phyloP scores from a whole-genome alignment of 1,140 invertebrate species.

The Holotrichia oblita region DNA sequence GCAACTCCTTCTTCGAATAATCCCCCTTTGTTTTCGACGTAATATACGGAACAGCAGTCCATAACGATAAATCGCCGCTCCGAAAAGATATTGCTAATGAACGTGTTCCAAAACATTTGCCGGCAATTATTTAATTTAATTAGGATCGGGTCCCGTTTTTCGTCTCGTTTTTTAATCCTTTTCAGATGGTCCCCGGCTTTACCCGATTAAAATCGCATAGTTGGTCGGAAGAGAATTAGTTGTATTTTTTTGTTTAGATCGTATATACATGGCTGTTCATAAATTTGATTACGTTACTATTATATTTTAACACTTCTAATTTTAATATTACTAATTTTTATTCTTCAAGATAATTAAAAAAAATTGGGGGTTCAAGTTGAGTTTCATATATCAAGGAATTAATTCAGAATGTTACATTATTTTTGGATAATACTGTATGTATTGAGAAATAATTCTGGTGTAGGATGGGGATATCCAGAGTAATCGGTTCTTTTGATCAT shows the following conservation, averaged over 20 bases:
- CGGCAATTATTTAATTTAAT: conserved; percentile 33
- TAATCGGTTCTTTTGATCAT: conserved; percentile 42
- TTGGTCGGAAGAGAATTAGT: conserved; percentile 9
- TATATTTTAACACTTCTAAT: too few relatives aligned
- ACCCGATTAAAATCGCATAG: conserved; percentile 7
- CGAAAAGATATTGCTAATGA: conserved; percentile 3
- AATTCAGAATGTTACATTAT: too few relatives aligned
- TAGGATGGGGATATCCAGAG: neutral
- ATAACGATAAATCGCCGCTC: conserved; percentile 16
- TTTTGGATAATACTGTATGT: too few relatives aligned
- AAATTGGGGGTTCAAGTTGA: too few relatives aligned
- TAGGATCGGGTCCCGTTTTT: conserved; percentile 20
- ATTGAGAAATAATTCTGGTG: neutral
- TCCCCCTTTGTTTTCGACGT: too few relatives aligned
- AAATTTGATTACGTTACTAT: too few relatives aligned
- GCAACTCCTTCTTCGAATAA: too few relatives aligned
- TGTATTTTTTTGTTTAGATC: neutral
- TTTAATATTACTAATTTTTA: too few relatives aligned
- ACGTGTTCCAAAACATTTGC: conserved; percentile 20
- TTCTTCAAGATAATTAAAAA: too few relatives aligned
- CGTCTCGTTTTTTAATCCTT: conserved; percentile 8
- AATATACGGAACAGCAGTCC: too few relatives aligned
- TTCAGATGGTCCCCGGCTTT: neutral
- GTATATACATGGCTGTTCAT: neutral
- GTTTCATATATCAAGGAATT: too few relatives aligned